Evolutionary conservation across 2,797 vertebrate genomes (phyloP), one percentile per base, ranked within the genome.

Genomic region (Hybognathus amarus): DNA sequence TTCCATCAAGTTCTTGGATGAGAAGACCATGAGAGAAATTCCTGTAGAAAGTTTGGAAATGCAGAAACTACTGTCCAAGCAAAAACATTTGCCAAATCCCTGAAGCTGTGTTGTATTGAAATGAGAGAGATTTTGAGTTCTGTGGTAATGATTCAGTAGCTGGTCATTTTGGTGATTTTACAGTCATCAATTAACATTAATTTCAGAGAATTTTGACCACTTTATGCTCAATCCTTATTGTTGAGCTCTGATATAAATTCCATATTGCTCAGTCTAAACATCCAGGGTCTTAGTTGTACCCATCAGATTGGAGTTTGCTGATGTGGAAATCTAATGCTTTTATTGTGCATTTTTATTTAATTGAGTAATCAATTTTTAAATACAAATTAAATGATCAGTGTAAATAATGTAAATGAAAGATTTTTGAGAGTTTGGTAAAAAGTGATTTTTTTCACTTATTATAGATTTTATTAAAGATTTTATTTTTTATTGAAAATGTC

Each of bases 281-380:
- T 91, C 90, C 88, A 85, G 89, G 83, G 13, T 88, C 87, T 90
- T 83, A 86, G 88, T 8, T 85, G 77, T 54, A 70, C 88, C 91
- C 89, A 76, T 64, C 77, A 79, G 30, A 80, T 52, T 68, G 13
- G 50, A 42, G 36, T 20, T 50, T 69, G 24, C 66, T 73, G 54
- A 64, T 24, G 83, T 20, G 30, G 66, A 30, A 30, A 30, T 3
- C 30, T 30, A 3, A 30, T 42, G 2, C 56, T 11, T 56, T 11
- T 24, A 56, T 56, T 59, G 11, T 59, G n/a, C n/a, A 2, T 45
- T 59, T 59, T 59, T 24, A 59, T 24, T 11, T 56, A 11, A 56
- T n/a, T 56, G 1, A n/a, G 18, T 20, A 52, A 22, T 38, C 5
- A 4, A 12, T 45, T 45, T 45, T 45, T 1, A 45, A 45, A 45